Conservation (phyloP, 2,113 vertebrate species). For the Micromys minutus region DNA sequence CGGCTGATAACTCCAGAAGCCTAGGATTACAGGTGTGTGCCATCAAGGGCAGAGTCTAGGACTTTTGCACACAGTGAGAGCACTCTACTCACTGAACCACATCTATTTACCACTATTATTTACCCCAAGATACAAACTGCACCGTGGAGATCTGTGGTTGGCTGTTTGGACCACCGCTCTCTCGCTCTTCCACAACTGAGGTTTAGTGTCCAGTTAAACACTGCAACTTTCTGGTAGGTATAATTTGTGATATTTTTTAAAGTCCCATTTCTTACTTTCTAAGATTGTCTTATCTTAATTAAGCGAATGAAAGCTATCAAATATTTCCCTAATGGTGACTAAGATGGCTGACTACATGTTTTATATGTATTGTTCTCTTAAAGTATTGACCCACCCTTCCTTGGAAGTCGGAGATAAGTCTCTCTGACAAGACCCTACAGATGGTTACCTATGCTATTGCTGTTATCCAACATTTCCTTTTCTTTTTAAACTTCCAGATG, state of each 20-base stretch:
- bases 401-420: not conserved
- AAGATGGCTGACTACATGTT: not conserved
- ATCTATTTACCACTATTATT: not conserved
- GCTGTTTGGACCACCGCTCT: not conserved
- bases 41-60: not conserved
- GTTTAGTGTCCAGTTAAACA: not conserved
- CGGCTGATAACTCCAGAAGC: not conserved
- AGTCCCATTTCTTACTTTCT: not conserved
- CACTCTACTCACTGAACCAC: not conserved
- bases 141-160: not conserved
- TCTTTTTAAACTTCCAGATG: not conserved
- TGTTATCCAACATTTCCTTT: not conserved
- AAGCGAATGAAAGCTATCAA: not conserved
- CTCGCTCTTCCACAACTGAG: not conserved
- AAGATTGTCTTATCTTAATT: not conserved
- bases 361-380: not conserved
- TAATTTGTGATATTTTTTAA: not conserved
- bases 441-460: not conserved
- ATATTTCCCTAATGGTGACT: not conserved
- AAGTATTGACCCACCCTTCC: not conserved
- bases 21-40: not conserved
- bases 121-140: not conserved
- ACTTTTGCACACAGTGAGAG: not conserved
- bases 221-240: not conserved
- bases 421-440: not conserved